Evolutionary conservation across 2,113 vertebrate genomes (phyloP).

Genomic region (Lipophrys pholis): DNA sequence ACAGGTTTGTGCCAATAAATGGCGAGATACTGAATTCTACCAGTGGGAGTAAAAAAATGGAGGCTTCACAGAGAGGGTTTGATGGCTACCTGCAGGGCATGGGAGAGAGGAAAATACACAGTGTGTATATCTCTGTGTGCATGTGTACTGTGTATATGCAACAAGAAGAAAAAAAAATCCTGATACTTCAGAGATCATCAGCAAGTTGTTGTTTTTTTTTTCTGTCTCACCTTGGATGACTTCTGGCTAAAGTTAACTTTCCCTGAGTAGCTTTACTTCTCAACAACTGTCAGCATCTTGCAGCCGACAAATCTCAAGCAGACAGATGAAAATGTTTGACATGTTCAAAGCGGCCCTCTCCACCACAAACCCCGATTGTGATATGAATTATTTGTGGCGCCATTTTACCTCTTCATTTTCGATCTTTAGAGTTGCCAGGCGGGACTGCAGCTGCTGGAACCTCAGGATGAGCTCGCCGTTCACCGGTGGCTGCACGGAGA

Average conservation of each 20-base stretch:
- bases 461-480: slow-evolving; percentile 94
- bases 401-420: slow-evolving; percentile 96
- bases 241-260: slow-evolving; percentile 58
- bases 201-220: slow-evolving; percentile 14
- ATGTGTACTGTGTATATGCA: slow-evolving; percentile 3
- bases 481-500: slow-evolving; percentile 94
- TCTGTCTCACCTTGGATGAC: slow-evolving; percentile 54
- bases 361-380: neutral
- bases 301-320: slow-evolving; percentile 2
- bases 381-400: neutral
- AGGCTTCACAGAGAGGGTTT: slow-evolving; percentile 50
- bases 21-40: slow-evolving; percentile 39
- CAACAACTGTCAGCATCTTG: slow-evolving; percentile 4
- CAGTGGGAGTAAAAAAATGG: slow-evolving; percentile 35
- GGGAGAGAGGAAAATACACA: slow-evolving; percentile 11
- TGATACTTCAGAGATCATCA: slow-evolving; percentile 41
- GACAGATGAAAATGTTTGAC: neutral
- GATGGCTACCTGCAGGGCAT: slow-evolving; percentile 60
- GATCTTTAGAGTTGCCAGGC: slow-evolving; percentile 94
- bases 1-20: slow-evolving; percentile 46
- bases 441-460: slow-evolving; percentile 96
- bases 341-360: neutral
- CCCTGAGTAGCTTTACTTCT: slow-evolving; percentile 18
- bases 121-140: slow-evolving; percentile 8
- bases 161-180: slow-evolving; percentile 11